Evolutionary conservation across 2,797 vertebrate species (phyloP).

Genomic region (Steatocranus sp.): DNA sequence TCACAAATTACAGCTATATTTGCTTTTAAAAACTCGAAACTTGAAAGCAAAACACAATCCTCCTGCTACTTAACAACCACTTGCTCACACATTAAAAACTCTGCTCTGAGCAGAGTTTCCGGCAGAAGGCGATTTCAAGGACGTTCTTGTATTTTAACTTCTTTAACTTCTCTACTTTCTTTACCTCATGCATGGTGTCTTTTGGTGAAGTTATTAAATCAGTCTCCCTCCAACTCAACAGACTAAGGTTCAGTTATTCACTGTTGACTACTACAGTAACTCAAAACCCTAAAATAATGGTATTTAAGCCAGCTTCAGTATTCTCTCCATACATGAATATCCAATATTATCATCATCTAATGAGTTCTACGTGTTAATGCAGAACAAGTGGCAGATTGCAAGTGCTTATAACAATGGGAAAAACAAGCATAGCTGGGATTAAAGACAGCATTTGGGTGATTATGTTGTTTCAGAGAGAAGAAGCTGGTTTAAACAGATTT

Average conservation of each 20-base stretch:
- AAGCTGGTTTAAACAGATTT: neutral
- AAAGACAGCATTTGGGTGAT: rapidly evolving
- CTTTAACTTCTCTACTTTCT: rapidly evolving
- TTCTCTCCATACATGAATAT: neutral
- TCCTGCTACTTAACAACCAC: neutral
- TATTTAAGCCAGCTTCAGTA: neutral
- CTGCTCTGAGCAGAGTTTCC: neutral
- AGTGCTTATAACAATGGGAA: neutral
- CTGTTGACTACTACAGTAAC: neutral
- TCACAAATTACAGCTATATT: neutral
- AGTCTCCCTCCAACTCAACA: neutral
- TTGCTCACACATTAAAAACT: neutral
- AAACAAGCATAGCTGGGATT: neutral
- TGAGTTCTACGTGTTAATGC: neutral
- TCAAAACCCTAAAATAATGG: neutral
- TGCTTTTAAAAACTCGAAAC: neutral
- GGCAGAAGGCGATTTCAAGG: neutral
- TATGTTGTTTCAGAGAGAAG: neutral
- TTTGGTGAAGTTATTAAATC: neutral
- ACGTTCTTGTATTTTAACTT: neutral
- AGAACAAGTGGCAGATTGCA: neutral
- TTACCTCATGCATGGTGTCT: neutral
- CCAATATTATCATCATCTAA: neutral
- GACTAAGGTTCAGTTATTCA: neutral
- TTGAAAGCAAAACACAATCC: neutral